Base-by-base conservation (phyloP, 2,113 vertebrate genomes). In the Cyprinodon brontotheroides region DNA sequence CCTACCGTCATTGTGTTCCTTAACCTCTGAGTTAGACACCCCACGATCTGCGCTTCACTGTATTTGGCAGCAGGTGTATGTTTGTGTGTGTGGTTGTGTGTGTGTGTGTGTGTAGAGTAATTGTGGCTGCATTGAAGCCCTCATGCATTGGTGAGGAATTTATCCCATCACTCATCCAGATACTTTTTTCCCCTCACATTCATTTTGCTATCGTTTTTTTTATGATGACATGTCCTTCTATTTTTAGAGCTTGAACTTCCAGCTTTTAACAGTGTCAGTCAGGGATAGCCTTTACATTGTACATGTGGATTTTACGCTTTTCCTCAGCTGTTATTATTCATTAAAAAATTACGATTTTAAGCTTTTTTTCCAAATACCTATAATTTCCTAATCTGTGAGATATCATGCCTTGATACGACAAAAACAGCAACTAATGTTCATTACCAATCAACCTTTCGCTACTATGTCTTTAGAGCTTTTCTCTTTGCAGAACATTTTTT, bases 1-100 rank as follows among this genome's bases (percentile, higher is more conserved):
- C 93, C 92, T 83, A 80, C 62, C 60, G 12, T 85, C 88, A 91
- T 92, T 93, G 84, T 93, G 81, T 89, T 77, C 80, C 70, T 83
- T 89, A 84, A 92, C 89, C 92, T 74, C 53, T 3, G 70, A 85
- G 80, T 85, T 81, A 85, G 84, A 84, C 83, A 84, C 74, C 74
- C 78, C 78, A 70, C 77, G 71, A 84, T 84, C 41, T 53, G 57
- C 13, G 68, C 70, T 53, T 61, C 67, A 47, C 10, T 61, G 74
- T 79, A 45, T 77, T 82, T 70, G 75, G 81, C 50, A 48, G 77
- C 70, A 69, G 50, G 67, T 65, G 79, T 84, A 65, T 76, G 72
- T 79, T 37, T 78, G 39, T 77, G 68, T 67, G 61, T 74, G 74
- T 84, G 83, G 70, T n/a, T 37, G 29, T 61, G 60, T 62, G 61